Percentiles rank a stretch among this genome's conserved stretches.
Evolutionary conservation across 1,140 invertebrate genomes (phyloP).

Genomic region (Brachionus rotundiformis): DNA sequence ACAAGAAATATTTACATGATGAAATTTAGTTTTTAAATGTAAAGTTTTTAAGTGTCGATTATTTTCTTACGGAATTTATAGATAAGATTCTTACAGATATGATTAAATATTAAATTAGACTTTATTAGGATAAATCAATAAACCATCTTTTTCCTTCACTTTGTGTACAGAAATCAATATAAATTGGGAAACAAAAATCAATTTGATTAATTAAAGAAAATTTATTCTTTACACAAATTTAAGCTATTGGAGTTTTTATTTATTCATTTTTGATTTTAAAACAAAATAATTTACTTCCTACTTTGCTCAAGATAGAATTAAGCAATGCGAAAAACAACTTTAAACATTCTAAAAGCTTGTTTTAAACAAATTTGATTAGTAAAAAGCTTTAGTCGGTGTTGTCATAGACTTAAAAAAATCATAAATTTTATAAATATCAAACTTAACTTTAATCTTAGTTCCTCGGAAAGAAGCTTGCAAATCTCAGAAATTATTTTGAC

Average conservation of each 20-base stretch:
- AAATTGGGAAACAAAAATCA: constrained; percentile 2
- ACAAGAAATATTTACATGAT: not conserved
- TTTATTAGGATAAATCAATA: constrained; percentile 21
- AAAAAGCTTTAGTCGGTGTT: not conserved
- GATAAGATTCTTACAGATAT: not conserved
- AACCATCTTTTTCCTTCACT: constrained; percentile 2
- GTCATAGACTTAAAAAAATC: not conserved
- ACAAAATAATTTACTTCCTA: constrained; percentile 10
- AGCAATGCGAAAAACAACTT: not conserved
- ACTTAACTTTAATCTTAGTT: not conserved
- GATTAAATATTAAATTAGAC: constrained; percentile 23
- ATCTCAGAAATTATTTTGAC: no score
- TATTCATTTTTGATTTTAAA: constrained; percentile 3
- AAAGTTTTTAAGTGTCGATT: not conserved
- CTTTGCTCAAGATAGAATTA: not conserved
- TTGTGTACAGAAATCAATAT: not conserved
- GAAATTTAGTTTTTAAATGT: not conserved
- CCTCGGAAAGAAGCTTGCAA: no score
- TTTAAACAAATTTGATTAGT: not conserved
- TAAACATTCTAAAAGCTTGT: not conserved
- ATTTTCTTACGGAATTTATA: not conserved
- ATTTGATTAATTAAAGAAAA: constrained; percentile 18
- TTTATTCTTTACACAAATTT: not conserved
- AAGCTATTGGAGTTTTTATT: not conserved
- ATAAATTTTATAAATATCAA: not conserved